Conservation (phyloP, 2,113 vertebrate species). For the Cyrtonyx montezumae region DNA sequence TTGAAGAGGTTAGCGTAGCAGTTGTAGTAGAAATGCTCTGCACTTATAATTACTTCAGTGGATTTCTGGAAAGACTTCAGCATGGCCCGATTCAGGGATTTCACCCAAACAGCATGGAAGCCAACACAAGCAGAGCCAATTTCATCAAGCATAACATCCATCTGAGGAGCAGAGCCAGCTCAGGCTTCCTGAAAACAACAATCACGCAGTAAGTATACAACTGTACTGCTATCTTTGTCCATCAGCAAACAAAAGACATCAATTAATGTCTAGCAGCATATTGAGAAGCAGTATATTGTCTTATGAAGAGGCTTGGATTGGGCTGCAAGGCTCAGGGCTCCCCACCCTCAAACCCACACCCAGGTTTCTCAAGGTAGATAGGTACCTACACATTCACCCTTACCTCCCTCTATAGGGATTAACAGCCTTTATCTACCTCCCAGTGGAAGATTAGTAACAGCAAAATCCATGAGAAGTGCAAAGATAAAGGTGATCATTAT, state of each 20-base stretch:
- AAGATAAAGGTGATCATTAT: background rate
- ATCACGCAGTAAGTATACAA: background rate
- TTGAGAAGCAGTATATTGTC: background rate
- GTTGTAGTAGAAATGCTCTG: background rate
- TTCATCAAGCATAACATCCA: background rate
- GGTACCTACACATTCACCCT: background rate
- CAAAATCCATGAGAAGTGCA: background rate
- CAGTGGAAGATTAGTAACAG: background rate
- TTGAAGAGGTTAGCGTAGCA: background rate
- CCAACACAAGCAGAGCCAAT: background rate
- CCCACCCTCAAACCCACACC: background rate
- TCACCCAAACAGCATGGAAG: background rate
- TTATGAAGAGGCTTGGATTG: background rate
- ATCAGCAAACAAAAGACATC: background rate
- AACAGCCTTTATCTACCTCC: background rate
- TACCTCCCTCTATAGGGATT: background rate
- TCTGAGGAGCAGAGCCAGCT: background rate
- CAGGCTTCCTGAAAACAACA: background rate
- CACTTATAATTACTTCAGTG: background rate
- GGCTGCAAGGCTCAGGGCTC: background rate
- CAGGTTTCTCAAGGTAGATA: background rate
- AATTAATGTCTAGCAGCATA: background rate
- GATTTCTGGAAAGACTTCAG: background rate
- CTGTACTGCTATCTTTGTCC: background rate
- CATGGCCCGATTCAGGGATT: background rate